A percentile compares a stretch with the other conserved stretches of the same genome.
Conservation (phyloP, 2,113 vertebrate genomes). For the Etheostoma cragini region DNA sequence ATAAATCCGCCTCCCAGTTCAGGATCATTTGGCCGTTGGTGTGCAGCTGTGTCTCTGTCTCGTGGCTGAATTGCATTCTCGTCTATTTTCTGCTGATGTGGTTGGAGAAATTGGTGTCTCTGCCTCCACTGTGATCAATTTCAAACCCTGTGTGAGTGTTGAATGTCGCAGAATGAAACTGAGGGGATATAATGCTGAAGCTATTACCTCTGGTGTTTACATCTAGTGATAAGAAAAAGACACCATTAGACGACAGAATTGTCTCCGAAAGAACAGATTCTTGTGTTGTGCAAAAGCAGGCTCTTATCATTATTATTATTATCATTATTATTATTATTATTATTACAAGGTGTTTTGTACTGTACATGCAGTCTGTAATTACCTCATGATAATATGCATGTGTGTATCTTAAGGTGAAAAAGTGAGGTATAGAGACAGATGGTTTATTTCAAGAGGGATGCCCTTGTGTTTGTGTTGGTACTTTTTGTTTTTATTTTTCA, state of each 20-base stretch:
- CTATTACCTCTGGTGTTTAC: background rate
- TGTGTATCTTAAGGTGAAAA: background rate
- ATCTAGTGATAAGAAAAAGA: background rate
- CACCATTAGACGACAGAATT: background rate
- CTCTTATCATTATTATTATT: background rate
- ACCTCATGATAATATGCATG: background rate
- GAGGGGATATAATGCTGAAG: background rate
- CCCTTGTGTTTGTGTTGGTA: too few species aligned
- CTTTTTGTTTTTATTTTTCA: background rate
- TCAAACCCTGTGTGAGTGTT: background rate
- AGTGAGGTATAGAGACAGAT: background rate
- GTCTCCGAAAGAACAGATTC: background rate
- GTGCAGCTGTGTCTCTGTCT: conserved; percentile 10
- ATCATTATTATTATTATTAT: background rate
- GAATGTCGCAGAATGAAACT: background rate
- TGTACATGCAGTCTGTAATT: background rate
- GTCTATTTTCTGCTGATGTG: conserved; percentile 20
- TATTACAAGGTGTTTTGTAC: background rate
- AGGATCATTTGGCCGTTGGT: background rate
- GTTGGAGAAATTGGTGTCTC: conserved; percentile 6
- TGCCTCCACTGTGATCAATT: conserved; percentile 9
- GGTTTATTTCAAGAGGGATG: too few species aligned
- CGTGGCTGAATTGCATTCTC: conserved; percentile 27
- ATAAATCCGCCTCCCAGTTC: background rate
- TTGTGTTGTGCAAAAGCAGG: background rate